Percentiles rank a stretch among this genome's conserved stretches.
Conservation (phyloP, 2,797 vertebrate genomes). For the Mormyrops boulengeri region DNA sequence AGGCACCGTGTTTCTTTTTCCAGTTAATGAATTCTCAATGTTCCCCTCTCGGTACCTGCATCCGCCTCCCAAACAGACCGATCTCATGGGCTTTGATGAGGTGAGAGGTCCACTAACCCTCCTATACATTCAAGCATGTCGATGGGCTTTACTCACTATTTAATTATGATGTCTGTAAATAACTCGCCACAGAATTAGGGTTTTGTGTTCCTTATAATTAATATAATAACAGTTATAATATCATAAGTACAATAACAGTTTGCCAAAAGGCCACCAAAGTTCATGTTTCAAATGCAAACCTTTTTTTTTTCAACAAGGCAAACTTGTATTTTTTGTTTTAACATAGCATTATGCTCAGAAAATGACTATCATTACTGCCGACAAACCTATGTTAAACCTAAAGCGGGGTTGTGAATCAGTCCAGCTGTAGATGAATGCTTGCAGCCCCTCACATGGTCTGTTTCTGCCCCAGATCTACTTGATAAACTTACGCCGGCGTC, state of each 20-base stretch:
- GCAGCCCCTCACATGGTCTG: background rate
- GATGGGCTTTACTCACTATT: background rate
- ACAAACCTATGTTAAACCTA: background rate
- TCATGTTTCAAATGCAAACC: background rate
- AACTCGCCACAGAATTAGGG: background rate
- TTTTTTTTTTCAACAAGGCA: background rate
- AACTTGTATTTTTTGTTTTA: background rate
- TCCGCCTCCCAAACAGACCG: conserved; percentile 67
- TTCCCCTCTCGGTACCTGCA: conserved; percentile 68
- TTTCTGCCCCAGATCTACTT: conserved; percentile 72
- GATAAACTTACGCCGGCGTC: conserved; percentile 85
- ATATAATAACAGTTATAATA: background rate
- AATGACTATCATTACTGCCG: background rate
- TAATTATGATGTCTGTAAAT: background rate
- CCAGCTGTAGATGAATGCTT: background rate
- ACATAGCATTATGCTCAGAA: background rate
- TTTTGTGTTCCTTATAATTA: background rate
- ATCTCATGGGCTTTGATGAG: conserved; percentile 90
- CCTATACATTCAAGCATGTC: background rate
- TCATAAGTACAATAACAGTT: background rate
- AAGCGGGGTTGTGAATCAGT: background rate
- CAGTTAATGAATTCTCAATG: conserved; percentile 88
- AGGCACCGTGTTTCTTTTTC: conserved; percentile 25
- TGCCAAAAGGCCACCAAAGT: background rate
- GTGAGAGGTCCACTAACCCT: conserved; percentile 49